Percentiles rank a stretch among this genome's conserved stretches.
Conservation (phyloP, 2,797 vertebrate genomes). For the Dicrostonyx torquatus region DNA sequence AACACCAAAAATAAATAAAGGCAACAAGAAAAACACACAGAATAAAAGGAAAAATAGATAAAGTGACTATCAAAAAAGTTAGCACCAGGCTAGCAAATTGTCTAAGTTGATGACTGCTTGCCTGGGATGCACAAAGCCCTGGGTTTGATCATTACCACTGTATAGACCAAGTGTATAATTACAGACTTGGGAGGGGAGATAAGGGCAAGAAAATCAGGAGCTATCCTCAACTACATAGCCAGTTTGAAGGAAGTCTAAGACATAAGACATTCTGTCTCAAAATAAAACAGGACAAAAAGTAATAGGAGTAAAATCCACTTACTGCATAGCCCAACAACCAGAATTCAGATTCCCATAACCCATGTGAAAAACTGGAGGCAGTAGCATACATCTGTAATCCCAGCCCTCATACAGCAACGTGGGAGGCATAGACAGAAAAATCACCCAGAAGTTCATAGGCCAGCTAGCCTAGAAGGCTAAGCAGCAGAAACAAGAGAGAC, state of each 20-base stretch:
- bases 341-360: background rate
- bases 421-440: background rate
- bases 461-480: background rate
- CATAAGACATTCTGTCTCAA: background rate
- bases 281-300: background rate
- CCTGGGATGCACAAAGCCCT: no score
- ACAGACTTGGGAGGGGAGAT: background rate
- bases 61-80: background rate
- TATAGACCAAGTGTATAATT: background rate
- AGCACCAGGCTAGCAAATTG: background rate
- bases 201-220: background rate
- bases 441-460: background rate
- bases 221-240: background rate
- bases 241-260: background rate
- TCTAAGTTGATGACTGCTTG: background rate
- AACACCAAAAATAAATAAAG: background rate
- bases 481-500: background rate
- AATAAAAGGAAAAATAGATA: background rate
- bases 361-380: background rate
- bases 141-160: background rate
- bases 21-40: background rate
- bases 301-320: background rate
- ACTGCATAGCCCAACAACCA: background rate
- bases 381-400: background rate
- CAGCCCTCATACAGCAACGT: background rate